Evolutionary conservation across 2,113 vertebrate species (phyloP).

Genomic region (Enhydra lutris): DNA sequence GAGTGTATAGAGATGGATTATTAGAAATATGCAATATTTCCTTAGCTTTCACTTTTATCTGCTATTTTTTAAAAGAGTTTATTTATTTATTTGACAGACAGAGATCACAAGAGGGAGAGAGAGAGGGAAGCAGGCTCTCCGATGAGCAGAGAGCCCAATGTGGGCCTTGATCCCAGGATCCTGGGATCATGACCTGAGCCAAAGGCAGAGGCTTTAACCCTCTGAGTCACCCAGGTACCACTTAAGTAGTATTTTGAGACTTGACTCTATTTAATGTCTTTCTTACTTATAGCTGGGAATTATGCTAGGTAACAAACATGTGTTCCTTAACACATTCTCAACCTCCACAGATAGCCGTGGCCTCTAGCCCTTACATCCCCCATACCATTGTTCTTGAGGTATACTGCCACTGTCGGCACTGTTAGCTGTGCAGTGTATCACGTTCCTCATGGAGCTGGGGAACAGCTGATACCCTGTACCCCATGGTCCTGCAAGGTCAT

Average conservation of each 20-base stretch:
- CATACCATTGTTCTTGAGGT: background rate
- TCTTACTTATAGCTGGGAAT: background rate
- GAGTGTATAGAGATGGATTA: background rate
- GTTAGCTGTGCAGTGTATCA: background rate
- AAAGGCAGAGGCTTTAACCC: too few relatives aligned
- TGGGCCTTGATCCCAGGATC: too few relatives aligned
- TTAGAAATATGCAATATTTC: background rate
- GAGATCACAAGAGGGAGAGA: too few relatives aligned
- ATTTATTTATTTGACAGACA: too few relatives aligned
- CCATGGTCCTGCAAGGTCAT: background rate
- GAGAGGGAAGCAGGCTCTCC: too few relatives aligned
- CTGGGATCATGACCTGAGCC: too few relatives aligned
- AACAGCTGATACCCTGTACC: background rate
- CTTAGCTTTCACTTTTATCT: background rate
- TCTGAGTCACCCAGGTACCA: too few relatives aligned
- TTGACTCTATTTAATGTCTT: background rate
- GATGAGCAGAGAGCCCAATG: too few relatives aligned
- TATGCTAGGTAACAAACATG: background rate
- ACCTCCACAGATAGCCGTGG: background rate
- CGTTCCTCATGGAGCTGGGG: background rate
- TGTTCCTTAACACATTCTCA: background rate
- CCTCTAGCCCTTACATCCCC: background rate
- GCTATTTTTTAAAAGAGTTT: background rate
- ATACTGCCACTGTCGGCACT: background rate
- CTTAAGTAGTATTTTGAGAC: background rate